Percentiles rank a stretch among this genome's conserved stretches.
Evolutionary conservation across 1,140 invertebrate species (phyloP).

Genomic region (Drosophila lacertosa): DNA sequence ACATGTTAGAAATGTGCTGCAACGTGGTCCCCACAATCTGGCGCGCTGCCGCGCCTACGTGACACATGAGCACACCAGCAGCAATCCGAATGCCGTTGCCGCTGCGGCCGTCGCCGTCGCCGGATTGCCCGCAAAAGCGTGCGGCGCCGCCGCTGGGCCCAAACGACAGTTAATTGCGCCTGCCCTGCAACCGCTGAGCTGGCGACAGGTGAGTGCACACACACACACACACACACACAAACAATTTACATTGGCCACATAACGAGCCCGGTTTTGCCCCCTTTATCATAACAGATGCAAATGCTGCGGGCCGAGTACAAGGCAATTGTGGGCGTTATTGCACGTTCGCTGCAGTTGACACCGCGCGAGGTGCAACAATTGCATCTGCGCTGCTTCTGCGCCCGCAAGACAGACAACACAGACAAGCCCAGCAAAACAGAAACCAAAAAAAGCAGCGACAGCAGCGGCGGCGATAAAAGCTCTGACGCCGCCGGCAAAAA

Average conservation of each 20-base stretch:
- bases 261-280: no score
- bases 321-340: conserved; percentile 81
- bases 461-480: conserved; percentile 53
- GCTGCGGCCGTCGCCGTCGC: not conserved
- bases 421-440: conserved; percentile 35
- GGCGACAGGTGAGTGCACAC: conserved; percentile 58
- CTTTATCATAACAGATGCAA: conserved; percentile 61
- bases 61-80: conserved; percentile 31
- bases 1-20: conserved; percentile 68
- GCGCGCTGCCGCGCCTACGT: conserved; percentile 27
- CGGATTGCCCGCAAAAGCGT: not conserved
- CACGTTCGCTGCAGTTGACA: conserved; percentile 67
- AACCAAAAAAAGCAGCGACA: conserved; percentile 42
- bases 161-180: conserved; percentile 11
- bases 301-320: conserved; percentile 84
- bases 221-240: not conserved
- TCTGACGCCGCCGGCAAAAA: not conserved
- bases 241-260: not conserved
- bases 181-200: conserved; percentile 48
- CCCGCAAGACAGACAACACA: conserved; percentile 16
- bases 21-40: conserved; percentile 57
- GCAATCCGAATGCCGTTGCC: conserved; percentile 1
- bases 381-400: conserved; percentile 59
- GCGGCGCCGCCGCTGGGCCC: conserved; percentile 2
- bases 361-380: conserved; percentile 57